These are phyloP conservation scores for Phyllopteryx taeniolatus DNA, from an alignment of 2,113 vertebrate genomes.

Conservation along the genomic window DNA sequence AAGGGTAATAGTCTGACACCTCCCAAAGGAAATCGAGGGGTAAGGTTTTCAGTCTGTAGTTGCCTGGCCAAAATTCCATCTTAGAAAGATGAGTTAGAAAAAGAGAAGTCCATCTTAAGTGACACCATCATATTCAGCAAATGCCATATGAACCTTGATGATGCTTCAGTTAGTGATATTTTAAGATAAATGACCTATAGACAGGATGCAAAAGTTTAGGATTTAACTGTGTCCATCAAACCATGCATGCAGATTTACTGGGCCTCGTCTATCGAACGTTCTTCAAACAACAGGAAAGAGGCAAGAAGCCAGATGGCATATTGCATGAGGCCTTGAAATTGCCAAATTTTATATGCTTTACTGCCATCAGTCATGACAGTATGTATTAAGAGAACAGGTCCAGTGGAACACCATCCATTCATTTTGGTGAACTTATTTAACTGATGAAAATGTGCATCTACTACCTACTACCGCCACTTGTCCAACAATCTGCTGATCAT, in stretches of 20 bases:
- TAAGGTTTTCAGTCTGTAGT: neutral
- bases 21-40: neutral
- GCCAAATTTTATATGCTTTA: no score
- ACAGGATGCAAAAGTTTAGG: neutral
- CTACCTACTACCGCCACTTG: slow-evolving; percentile 40
- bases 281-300: no score
- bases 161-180: no score
- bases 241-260: neutral
- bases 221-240: neutral
- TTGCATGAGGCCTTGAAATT: no score
- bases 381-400: no score
- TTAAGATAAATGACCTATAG: no score
- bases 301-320: no score
- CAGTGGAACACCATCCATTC: neutral
- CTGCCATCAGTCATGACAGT: no score
- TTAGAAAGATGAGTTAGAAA: neutral
- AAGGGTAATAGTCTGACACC: neutral
- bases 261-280: neutral
- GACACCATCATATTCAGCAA: no score
- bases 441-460: neutral
- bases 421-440: neutral
- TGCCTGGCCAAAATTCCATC: neutral
- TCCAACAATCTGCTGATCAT: slow-evolving; percentile 68
- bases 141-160: no score
- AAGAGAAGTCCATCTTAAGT: neutral